Evolutionary conservation across 2,888 invertebrate species (phyloP), one percentile per base, ranked within the genome.

Genomic region (Eustalomyia histrio): DNA sequence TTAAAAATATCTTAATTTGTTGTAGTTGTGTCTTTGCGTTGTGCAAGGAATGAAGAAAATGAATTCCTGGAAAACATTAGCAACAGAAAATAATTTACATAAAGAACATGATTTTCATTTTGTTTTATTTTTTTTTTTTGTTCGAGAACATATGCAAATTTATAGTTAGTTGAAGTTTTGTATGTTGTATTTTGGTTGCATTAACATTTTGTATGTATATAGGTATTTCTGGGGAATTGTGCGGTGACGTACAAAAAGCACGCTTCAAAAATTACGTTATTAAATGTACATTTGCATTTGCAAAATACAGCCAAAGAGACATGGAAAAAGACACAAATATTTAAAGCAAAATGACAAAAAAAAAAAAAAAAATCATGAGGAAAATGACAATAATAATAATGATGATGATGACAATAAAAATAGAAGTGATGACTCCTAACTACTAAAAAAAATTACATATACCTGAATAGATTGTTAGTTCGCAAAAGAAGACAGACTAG

Each of bases 211-310:
- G 3, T 21, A 47, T 7, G 29, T 29, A 57, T 24, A 43, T 43
- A 43, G 29, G 7, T 6, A 7, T 6, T 29, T 29, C 29, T 29
- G 12, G 39, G 39, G 39, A 14, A 39, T 14, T 10, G 14, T 39
- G 12, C 12, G 12, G 39, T 39, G 39, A 12, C 12, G 39, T 12
- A 84, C 83, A 86, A 84, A 85, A 84, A n/a, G n/a, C 85, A 86
- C 86, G 86, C 86, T 86, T 87, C 83, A 86, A 80, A 87, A 86
- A 86, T 87, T 85, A 87, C 86, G 85, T 86, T 88, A 87, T 88
- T 87, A 87, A 88, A 88, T 86, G 86, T 87, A 84, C 29, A 29
- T 29, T 29, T 29, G 29, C 29, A 29, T 29, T 29, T 6, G 7
- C 29, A 29, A 6, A 29, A 29, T 29, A 29, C 29, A 29, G 7